These are phyloP conservation scores for Drosophila pullipes DNA, from an alignment of 2,888 invertebrate species.

Conservation along the genomic window DNA sequence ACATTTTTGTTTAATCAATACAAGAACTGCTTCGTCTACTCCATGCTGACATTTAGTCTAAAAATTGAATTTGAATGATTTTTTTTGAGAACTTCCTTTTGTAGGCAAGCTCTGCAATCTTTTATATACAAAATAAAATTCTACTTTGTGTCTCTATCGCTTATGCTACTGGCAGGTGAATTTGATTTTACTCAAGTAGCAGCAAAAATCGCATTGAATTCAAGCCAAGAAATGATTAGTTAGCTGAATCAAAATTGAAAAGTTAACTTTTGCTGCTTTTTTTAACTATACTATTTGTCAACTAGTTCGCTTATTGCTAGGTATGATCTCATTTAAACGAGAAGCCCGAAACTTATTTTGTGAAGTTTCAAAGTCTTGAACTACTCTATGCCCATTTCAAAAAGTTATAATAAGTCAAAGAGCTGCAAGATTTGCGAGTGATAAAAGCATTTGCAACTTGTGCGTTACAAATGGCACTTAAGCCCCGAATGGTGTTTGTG, in stretches of 20 bases:
- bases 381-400: neutral
- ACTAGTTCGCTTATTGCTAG: neutral
- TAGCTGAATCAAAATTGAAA: no score
- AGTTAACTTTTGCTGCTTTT: neutral
- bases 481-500: slow-evolving; percentile 30
- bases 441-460: slow-evolving; percentile 40
- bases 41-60: neutral
- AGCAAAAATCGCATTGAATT: neutral
- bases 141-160: neutral
- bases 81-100: neutral
- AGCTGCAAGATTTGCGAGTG: slow-evolving; percentile 31
- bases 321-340: neutral
- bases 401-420: slow-evolving; percentile 39
- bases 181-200: neutral
- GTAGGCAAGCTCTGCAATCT: neutral
- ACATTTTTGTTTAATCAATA: slow-evolving; percentile 11
- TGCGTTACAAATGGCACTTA: slow-evolving; percentile 65
- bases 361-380: neutral
- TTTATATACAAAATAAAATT: neutral
- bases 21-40: neutral
- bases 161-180: neutral
- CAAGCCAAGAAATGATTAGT: neutral
- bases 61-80: neutral
- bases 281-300: neutral
- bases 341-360: neutral